These are phyloP conservation scores for Perodicticus potto DNA, from an alignment of 2,797 vertebrate genomes.

Conservation along the genomic window DNA sequence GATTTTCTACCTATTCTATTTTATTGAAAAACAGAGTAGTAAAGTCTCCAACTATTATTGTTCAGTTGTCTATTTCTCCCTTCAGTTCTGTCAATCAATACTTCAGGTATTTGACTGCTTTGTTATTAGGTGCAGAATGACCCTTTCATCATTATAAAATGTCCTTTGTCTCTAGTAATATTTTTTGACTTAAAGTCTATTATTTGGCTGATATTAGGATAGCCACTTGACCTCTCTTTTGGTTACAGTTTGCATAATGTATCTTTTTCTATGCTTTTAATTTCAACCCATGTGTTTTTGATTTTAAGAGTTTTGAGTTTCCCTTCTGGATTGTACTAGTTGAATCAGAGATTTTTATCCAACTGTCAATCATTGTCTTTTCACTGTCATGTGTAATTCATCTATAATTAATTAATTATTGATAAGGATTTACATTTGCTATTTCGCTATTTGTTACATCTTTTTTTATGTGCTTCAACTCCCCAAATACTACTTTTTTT, in stretches of 20 bases:
- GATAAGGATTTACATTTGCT: neutral
- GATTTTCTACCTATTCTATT: neutral
- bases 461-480: neutral
- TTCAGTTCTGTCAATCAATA: constrained; percentile 1
- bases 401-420: neutral
- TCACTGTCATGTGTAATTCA: neutral
- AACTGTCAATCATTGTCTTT: neutral
- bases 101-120: neutral
- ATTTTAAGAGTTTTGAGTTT: neutral
- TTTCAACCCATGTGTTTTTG: neutral
- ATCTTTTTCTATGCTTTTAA: neutral
- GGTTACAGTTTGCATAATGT: neutral
- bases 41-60: neutral
- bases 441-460: neutral
- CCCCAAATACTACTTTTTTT: neutral
- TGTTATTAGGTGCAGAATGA: neutral
- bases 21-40: neutral
- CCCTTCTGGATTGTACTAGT: neutral
- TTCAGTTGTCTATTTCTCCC: neutral
- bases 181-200: neutral
- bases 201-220: neutral
- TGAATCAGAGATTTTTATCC: neutral
- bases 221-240: neutral
- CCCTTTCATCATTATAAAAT: neutral
- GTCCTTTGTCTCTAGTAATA: neutral